Evolutionary conservation across 2,797 vertebrate genomes (phyloP).

Genomic region (Eremophila alpestris): DNA sequence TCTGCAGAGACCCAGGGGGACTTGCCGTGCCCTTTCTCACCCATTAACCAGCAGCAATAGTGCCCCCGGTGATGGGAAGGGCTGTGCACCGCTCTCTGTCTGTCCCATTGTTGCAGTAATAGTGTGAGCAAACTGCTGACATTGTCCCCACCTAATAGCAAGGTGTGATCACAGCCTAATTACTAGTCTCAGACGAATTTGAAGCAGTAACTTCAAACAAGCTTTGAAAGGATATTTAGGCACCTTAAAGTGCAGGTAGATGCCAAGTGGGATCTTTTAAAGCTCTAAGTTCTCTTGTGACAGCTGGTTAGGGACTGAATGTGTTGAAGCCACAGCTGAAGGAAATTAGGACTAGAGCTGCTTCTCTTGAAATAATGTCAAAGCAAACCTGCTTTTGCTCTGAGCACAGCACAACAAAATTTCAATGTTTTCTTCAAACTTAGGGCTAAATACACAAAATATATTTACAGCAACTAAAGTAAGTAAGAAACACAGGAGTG

Average conservation of each 20-base stretch:
- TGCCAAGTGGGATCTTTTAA: background rate
- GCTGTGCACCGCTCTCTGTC: background rate
- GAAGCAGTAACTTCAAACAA: background rate
- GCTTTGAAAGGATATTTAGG: background rate
- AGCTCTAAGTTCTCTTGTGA: background rate
- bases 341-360: background rate
- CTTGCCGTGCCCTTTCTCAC: background rate
- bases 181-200: background rate
- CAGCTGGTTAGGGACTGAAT: background rate
- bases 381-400: background rate
- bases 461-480: background rate
- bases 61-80: background rate
- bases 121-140: background rate
- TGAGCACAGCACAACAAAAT: background rate
- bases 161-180: background rate
- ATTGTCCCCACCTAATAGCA: slow-evolving; percentile 1
- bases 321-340: background rate
- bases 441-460: background rate
- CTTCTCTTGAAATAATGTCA: background rate
- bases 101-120: background rate
- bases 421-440: background rate
- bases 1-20: background rate
- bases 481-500: background rate
- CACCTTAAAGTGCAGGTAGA: background rate
- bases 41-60: slow-evolving; percentile 34